These are phyloP conservation scores for Morpho helenor DNA, from an alignment of 2,888 invertebrate genomes.

Conservation along the genomic window DNA sequence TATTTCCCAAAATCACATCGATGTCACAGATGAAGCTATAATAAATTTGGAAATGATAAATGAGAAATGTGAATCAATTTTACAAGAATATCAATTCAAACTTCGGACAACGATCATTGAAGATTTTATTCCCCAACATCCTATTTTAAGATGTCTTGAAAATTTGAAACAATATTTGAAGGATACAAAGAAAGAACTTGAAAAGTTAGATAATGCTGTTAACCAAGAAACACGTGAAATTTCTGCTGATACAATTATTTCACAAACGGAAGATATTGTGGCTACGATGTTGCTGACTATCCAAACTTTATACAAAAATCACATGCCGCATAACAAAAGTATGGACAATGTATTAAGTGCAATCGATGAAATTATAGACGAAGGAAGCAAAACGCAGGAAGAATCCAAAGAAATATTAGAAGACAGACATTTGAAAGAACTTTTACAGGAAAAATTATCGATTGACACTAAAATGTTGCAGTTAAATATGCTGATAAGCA, in stretches of 20 bases:
- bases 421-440: conserved; percentile 83
- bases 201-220: conserved; percentile 38
- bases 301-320: conserved; percentile 65
- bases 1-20: conserved; percentile 58
- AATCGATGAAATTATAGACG: conserved; percentile 58
- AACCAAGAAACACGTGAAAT: conserved; percentile 44
- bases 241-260: conserved; percentile 34
- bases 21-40: conserved; percentile 48
- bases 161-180: conserved; percentile 47
- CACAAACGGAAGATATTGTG: conserved; percentile 56
- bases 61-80: conserved; percentile 41
- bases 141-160: conserved; percentile 49
- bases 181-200: conserved; percentile 38
- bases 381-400: conserved; percentile 47
- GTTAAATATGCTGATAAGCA: conserved; percentile 63
- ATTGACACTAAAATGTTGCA: conserved; percentile 81
- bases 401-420: conserved; percentile 73
- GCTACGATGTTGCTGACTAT: conserved; percentile 53
- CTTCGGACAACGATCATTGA: conserved; percentile 39
- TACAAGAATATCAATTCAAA: conserved; percentile 50
- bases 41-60: conserved; percentile 44
- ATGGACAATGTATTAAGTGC: conserved; percentile 50
- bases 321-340: conserved; percentile 44
- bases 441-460: conserved; percentile 81
- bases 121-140: conserved; percentile 45